Evolutionary conservation across 2,113 vertebrate genomes (phyloP).

Genomic region (Dermatemys mawii): DNA sequence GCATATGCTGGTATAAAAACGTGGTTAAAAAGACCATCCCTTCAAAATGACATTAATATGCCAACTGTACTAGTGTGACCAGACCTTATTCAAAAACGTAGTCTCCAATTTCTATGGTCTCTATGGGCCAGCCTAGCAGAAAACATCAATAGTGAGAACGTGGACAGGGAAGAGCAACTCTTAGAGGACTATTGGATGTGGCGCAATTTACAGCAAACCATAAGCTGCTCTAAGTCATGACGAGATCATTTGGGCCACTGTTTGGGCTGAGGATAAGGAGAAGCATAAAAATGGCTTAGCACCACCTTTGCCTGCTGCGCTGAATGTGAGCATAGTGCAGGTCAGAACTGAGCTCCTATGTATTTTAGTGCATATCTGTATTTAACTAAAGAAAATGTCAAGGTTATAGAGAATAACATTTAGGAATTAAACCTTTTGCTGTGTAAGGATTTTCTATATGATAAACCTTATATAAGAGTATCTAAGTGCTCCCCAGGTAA

Average conservation of each 20-base stretch:
- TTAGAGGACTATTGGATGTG: background rate
- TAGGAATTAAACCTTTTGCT: background rate
- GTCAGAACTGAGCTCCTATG: background rate
- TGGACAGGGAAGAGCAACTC: background rate
- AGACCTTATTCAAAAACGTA: constrained; percentile 13
- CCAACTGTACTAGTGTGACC: background rate
- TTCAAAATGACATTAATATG: background rate
- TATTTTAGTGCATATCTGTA: background rate
- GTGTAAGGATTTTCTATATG: background rate
- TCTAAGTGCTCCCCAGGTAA: background rate
- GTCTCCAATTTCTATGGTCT: background rate
- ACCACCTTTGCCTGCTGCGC: background rate
- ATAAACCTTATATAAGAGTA: too few relatives aligned
- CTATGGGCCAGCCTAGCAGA: background rate
- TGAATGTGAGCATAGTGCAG: background rate
- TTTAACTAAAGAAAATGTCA: background rate
- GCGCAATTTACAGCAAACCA: background rate
- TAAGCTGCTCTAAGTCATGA: background rate
- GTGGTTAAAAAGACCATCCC: background rate
- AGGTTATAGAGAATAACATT: background rate
- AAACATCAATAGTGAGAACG: background rate
- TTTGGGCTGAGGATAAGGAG: background rate
- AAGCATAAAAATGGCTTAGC: background rate
- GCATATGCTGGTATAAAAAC: background rate
- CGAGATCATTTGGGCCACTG: background rate